Base-by-base conservation (phyloP, 2,113 vertebrate genomes). In the Helogale parvula region DNA sequence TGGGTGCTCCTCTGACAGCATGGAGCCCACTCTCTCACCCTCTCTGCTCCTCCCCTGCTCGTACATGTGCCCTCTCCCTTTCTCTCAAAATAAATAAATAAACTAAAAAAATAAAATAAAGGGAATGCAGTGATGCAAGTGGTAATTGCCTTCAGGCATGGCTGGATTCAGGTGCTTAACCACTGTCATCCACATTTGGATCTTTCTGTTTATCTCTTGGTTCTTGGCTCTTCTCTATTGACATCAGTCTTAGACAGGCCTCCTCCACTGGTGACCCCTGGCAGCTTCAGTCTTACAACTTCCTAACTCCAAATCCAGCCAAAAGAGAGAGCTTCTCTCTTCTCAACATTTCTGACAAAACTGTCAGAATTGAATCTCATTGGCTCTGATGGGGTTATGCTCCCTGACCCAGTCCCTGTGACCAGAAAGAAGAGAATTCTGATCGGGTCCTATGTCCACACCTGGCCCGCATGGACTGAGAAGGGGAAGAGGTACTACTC, bases 321-420 rank as follows among this genome's bases (percentile, higher is more conserved):
- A 15, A 82, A 54, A 96, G 19, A 79, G 23, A 88, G 27, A 89
- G 15, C 66, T 29, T 83, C 77, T 83, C 47, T 93, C 60, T 90
- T 85, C 41, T 14, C 52, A 94, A 27, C n/a, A 54, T 29, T 41
- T 92, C 47, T 95, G 76, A 89, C 68, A 47, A 93, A 96, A 80
- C 15, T 77, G 41, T 25, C 35, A 89, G 38, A 69, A 80, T 12
- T 92, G 79, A 93, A 54, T 95, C 50, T 84, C 29, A 50, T 1
- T 65, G 50, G 8, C 29, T 93, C 10, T 79, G 13, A 72, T 47
- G 72, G n/a, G 60, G 38, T 90, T 52, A 12, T 81, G 41, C 13
- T 35, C 23, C 72, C 50, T 82, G 69, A 84, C 35, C 25, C 4
- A 66, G 45, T 82, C 84, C 50, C 57, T 29, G 23, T 68, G 41